These are phyloP conservation scores for Pilophorus perplexus DNA, from an alignment of 2,888 invertebrate species.

Conservation along the genomic window DNA sequence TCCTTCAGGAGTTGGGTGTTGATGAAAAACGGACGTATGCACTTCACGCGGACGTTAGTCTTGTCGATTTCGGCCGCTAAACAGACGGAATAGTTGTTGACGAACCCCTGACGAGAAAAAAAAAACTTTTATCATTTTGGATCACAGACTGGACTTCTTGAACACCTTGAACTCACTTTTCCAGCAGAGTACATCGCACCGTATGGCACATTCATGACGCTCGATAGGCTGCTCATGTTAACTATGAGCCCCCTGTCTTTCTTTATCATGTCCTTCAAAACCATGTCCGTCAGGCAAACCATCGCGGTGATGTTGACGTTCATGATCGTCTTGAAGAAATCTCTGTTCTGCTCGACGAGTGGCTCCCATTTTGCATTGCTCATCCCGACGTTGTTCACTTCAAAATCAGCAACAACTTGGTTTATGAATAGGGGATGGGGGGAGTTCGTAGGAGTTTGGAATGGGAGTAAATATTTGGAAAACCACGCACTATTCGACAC, in stretches of 20 bases:
- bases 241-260: constrained; percentile 22
- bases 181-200: constrained; percentile 9
- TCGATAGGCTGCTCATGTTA: background rate
- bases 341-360: background rate
- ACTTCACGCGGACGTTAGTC: constrained; percentile 18
- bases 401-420: too few relatives aligned
- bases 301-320: constrained; percentile 13
- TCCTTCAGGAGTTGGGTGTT: constrained; percentile 1
- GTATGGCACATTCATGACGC: background rate
- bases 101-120: constrained; percentile 7
- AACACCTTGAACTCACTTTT: too few relatives aligned
- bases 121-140: too few relatives aligned
- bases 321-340: constrained; percentile 6
- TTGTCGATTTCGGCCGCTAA: constrained; percentile 6
- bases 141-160: too few relatives aligned
- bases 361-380: background rate
- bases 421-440: too few relatives aligned
- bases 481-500: background rate
- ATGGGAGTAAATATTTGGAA: background rate
- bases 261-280: constrained; percentile 3
- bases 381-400: constrained; percentile 33
- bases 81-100: constrained; percentile 11
- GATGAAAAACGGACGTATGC: constrained; percentile 12
- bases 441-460: too few relatives aligned
- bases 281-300: constrained; percentile 18